A percentile compares a stretch with the other conserved stretches of the same genome.
Conservation (phyloP, 2,113 vertebrate genomes). For the Callipepla californica region DNA sequence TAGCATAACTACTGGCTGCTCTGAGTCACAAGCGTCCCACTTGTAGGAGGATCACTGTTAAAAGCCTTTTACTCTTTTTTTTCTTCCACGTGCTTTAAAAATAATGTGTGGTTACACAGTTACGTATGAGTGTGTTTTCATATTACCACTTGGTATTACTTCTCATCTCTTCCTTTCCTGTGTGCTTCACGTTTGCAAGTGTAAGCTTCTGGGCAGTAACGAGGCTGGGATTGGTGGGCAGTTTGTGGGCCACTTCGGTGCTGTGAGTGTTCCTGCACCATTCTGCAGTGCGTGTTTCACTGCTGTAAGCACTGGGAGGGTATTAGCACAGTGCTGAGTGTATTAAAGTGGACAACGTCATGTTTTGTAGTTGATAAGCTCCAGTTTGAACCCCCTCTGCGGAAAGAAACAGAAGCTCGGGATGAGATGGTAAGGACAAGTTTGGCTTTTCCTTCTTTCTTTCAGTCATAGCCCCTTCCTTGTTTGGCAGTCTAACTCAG, state of each 20-base stretch:
- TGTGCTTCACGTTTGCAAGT: background rate
- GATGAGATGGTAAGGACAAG: conserved; percentile 88
- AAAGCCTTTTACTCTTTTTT: background rate
- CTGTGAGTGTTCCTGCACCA: background rate
- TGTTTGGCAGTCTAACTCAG: background rate
- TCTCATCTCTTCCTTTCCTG: background rate
- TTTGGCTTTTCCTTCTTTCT: background rate
- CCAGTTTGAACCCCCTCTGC: conserved; percentile 91
- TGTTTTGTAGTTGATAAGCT: conserved; percentile 91
- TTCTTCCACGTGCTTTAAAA: background rate
- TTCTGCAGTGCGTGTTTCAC: background rate
- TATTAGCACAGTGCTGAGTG: accelerated
- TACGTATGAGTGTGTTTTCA: background rate
- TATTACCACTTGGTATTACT: background rate
- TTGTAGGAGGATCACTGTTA: background rate
- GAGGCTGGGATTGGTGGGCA: background rate
- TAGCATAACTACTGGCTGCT: accelerated
- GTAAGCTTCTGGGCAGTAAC: accelerated
- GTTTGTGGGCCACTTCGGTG: background rate
- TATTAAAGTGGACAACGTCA: background rate
- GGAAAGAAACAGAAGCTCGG: conserved; percentile 95
- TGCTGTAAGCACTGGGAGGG: background rate
- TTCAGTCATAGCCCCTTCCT: background rate
- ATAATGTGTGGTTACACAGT: background rate
- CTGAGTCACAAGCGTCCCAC: background rate